Percentiles rank a stretch among this genome's conserved stretches.
phyloP scores from a whole-genome alignment of 2,113 vertebrate genomes.

The Prunella fulvescens region DNA sequence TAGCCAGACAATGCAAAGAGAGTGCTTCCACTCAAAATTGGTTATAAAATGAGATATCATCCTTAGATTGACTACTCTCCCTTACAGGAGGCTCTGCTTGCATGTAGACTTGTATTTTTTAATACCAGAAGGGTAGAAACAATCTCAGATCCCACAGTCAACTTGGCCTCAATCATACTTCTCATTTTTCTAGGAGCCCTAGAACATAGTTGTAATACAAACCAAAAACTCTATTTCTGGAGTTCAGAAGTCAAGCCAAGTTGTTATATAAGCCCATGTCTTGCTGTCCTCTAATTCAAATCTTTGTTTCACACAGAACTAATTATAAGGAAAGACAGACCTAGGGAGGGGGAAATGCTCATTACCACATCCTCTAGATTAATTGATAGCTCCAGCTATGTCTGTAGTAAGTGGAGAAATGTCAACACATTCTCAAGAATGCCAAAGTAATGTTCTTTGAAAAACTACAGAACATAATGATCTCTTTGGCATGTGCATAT shows the following conservation, averaged over 20 bases:
- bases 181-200: not conserved
- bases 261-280: not conserved
- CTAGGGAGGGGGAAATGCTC: not conserved
- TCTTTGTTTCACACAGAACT: not conserved
- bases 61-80: not conserved
- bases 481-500: not conserved
- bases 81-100: not conserved
- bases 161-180: accelerated
- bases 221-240: not conserved
- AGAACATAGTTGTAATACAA: not conserved
- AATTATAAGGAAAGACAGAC: not conserved
- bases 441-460: not conserved
- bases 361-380: not conserved
- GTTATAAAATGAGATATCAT: not conserved
- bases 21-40: not conserved
- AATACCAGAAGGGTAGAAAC: not conserved
- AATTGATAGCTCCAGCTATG: not conserved
- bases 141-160: not conserved
- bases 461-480: not conserved
- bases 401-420: not conserved
- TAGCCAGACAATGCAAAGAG: not conserved
- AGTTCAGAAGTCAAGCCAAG: not conserved
- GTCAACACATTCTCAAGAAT: not conserved
- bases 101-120: not conserved
- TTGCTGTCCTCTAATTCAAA: not conserved